Base-by-base conservation (phyloP, 2,888 invertebrate genomes). In the Cheilosia grossa region DNA sequence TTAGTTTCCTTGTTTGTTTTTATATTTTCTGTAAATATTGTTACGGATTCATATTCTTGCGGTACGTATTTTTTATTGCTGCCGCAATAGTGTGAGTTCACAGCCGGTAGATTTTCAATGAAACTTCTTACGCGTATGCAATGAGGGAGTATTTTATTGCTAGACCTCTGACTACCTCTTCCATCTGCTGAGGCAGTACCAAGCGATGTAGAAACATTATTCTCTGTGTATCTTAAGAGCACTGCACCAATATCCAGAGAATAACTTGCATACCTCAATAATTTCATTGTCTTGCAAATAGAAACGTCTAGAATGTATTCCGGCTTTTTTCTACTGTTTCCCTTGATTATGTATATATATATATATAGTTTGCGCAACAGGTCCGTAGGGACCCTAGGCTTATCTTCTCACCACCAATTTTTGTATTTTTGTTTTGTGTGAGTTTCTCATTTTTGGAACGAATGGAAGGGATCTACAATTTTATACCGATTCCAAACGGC, bases 221-320 rank as follows among this genome's bases (percentile, higher is more conserved):
- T 59, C 9, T 63, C 63, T 17, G 49, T 63, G 17, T 63, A 63
- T 63, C 47, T 24, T 3, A 44, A 49, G 9, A 63, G 63, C 19
- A 49, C 49, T 47, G 44, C 44, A 19, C 63, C 47, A 33, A 63
- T 19, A 30, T 63, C 63, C 27, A 63, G 47, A 49, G 27, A 47
- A 63, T 47, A 24, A n/a, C 17, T 63, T 63, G 63, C 61, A 61
- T 47, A 61, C 61, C 19, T 61, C 61, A 44, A 61, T 47, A 9
- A 30, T 61, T 30, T 27, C 33, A 24, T 24, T 30, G 15, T 47
- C 30, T 44, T 44, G 61, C 47, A 61, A 61, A 44, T n/a, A 47
- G 19, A 47, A 61, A 27, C 47, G 27, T 61, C 61, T 61, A 30
- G 61, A 47, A 47, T 63, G 47, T 27, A 27, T 63, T 47, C 47